Base-by-base conservation (phyloP, 2,888 invertebrate genomes). In the Callyntrura guangdongensis region DNA sequence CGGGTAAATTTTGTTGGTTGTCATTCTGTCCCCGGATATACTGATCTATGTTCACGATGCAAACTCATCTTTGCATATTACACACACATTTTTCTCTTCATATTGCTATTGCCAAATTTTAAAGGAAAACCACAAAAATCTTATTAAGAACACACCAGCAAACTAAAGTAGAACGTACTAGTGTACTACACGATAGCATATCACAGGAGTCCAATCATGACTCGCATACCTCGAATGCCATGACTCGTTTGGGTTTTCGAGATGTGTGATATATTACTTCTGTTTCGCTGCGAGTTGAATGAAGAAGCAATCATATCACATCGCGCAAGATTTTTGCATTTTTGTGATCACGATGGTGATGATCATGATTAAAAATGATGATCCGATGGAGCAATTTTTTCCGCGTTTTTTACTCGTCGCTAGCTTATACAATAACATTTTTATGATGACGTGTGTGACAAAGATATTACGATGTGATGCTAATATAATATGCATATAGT, bases 71-170 rank as follows among this genome's bases (percentile, higher is more conserved):
- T 49, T 25, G 53, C n/a, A 27, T 14, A 27, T 36, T 77, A 3
- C n/a, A 3, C 20, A n/a, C 22, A 74, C 25, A 25, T 77, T 77
- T 77, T 77, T 27, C 49, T 20, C 53, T 77, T 77, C 56, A 56
- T 56, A 25, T 77, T 8, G 74, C 14, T 27, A 56, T 25, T 56
- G 45, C 22, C 25, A 53, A 77, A 77, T 77, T 14, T n/a, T 53
- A 25, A 72, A 67, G 25, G 45, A 53, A 85, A 85, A 85, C 84
- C 84, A 85, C 84, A 69, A 85, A 83, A 72, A 85, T 85, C 56
- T 72, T 85, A 85, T 69, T 72, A 85, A 69, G 64, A 12, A 67
- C 53, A 53, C 64, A 49, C 22, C 49, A 77, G 8, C 77, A 77
- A 27, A 56, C 53, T 77, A 56, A 56, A 49, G 14, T 36, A 77